Evolutionary conservation across 1,140 invertebrate genomes (phyloP).

Genomic region (Stenopsyche tienmushanensis): DNA sequence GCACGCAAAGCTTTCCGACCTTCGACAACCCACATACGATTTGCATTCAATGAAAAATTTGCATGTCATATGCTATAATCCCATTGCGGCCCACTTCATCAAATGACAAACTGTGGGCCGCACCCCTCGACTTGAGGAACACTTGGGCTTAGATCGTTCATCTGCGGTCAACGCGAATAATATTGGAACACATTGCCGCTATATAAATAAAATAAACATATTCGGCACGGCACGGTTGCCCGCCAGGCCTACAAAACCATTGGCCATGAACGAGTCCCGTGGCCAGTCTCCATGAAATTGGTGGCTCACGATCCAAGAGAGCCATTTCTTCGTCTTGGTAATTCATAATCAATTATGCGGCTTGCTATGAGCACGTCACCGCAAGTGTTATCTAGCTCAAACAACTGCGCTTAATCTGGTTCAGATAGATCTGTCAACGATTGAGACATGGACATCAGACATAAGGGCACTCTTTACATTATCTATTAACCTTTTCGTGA

Average conservation of each 20-base stretch:
- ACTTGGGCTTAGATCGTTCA: not conserved
- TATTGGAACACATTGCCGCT: not conserved
- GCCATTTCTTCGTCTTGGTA: not conserved
- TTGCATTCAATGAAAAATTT: too few relatives aligned
- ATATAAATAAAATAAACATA: not conserved
- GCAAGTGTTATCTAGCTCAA: not conserved
- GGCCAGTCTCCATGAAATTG: conserved; percentile 7
- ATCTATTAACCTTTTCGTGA: too few relatives aligned
- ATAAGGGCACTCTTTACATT: too few relatives aligned
- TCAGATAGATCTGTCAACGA: too few relatives aligned
- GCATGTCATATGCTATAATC: too few relatives aligned
- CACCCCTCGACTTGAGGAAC: too few relatives aligned
- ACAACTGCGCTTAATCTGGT: not conserved
- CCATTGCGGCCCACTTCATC: too few relatives aligned
- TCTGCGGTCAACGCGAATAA: too few relatives aligned
- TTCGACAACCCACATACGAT: too few relatives aligned
- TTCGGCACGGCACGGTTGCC: conserved; percentile 20
- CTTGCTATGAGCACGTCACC: not conserved
- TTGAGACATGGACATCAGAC: too few relatives aligned
- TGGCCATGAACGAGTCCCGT: conserved; percentile 14
- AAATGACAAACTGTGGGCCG: too few relatives aligned
- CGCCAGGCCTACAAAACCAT: conserved; percentile 17
- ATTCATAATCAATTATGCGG: not conserved
- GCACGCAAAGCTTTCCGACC: too few relatives aligned
- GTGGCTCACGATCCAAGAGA: not conserved